phyloP scores from a whole-genome alignment of 2,797 vertebrate species.

The Benthosema pterotum region DNA sequence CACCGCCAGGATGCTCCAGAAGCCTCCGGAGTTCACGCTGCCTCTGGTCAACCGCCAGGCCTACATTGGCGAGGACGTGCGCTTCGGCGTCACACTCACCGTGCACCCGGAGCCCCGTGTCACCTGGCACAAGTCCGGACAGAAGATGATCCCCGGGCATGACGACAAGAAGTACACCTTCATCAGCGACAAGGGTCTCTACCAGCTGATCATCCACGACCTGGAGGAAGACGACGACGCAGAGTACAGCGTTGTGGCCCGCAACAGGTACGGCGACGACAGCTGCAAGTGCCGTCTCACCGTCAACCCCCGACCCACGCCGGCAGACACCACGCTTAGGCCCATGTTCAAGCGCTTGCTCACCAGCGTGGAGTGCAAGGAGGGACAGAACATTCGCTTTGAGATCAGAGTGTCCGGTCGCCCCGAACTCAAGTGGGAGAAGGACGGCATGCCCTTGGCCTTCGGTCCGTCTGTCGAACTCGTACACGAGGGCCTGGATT shows the following conservation, averaged over 20 bases:
- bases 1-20: slow-evolving; percentile 92
- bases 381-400: slow-evolving; percentile 93
- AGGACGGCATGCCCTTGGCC: slow-evolving; percentile 91
- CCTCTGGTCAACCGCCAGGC: slow-evolving; percentile 92
- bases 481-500: slow-evolving; percentile 97
- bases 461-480: slow-evolving; percentile 94
- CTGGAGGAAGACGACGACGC: slow-evolving; percentile 90
- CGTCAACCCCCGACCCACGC: slow-evolving; percentile 89
- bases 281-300: slow-evolving; percentile 96
- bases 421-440: slow-evolving; percentile 94
- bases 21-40: slow-evolving; percentile 97
- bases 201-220: slow-evolving; percentile 90
- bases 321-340: slow-evolving; percentile 91
- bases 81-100: slow-evolving; percentile 96
- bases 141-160: slow-evolving; percentile 92
- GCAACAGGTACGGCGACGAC: slow-evolving; percentile 95
- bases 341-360: slow-evolving; percentile 99
- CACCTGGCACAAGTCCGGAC: slow-evolving; percentile 95
- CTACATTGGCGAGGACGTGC: slow-evolving; percentile 90
- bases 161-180: slow-evolving; percentile 96
- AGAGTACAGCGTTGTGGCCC: slow-evolving; percentile 93
- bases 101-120: slow-evolving; percentile 98
- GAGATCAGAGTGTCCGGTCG: slow-evolving; percentile 96
- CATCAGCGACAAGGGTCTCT: slow-evolving; percentile 93
- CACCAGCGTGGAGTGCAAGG: slow-evolving; percentile 93